Evolutionary conservation across 2,888 invertebrate genomes (phyloP).

Genomic region (Mesodorylaimus sp.): DNA sequence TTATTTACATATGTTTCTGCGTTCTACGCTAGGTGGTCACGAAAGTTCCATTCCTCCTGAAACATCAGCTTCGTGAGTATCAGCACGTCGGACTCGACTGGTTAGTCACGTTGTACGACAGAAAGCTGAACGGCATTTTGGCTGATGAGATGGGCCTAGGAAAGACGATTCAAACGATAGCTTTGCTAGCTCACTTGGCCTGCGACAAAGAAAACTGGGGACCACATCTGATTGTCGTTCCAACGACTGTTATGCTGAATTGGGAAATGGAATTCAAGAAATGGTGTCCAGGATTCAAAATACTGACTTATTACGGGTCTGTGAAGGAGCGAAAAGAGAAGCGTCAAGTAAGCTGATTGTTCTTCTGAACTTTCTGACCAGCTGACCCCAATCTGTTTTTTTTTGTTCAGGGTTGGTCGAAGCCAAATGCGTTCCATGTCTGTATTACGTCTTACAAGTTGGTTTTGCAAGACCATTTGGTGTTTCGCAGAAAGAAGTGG

Average conservation of each 20-base stretch:
- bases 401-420: slow-evolving; percentile 64
- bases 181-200: slow-evolving; percentile 75
- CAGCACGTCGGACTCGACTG: slow-evolving; percentile 93
- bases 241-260: slow-evolving; percentile 96
- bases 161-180: slow-evolving; percentile 91
- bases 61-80: slow-evolving; percentile 75
- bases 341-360: slow-evolving; percentile 29
- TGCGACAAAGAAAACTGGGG: slow-evolving; percentile 86
- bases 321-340: slow-evolving; percentile 62
- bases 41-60: slow-evolving; percentile 73
- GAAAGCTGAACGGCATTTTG: slow-evolving; percentile 80
- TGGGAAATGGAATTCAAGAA: slow-evolving; percentile 99
- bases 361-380: slow-evolving; percentile 2
- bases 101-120: slow-evolving; percentile 85
- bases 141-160: slow-evolving; percentile 95
- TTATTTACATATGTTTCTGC: neutral
- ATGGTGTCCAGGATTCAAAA: slow-evolving; percentile 98
- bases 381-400: slow-evolving; percentile 3
- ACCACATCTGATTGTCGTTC: slow-evolving; percentile 93
- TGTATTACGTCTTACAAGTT: slow-evolving; percentile 44
- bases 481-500: slow-evolving; percentile 91
- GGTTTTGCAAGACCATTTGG: slow-evolving; percentile 92
- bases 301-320: slow-evolving; percentile 89
- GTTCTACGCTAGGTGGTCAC: slow-evolving; percentile 52
- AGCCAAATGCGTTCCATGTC: slow-evolving; percentile 76